Percentiles rank a stretch among this genome's conserved stretches.
phyloP scores from a whole-genome alignment of 2,888 invertebrate species.

The Dynastes maya region DNA sequence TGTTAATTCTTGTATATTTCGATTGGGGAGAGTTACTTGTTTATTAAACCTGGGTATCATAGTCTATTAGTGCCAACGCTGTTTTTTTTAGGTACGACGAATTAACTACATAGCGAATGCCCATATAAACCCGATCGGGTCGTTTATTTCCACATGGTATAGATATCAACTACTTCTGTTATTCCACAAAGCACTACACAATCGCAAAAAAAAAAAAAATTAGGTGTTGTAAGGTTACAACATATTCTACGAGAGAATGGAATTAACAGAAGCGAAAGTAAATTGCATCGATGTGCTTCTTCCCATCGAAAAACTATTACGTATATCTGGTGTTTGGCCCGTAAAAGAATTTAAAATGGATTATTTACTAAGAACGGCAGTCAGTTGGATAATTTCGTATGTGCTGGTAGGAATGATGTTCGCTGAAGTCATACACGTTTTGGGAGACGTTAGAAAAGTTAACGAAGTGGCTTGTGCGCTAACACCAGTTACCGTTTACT shows the following conservation, averaged over 20 bases:
- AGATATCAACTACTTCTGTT: too few relatives aligned
- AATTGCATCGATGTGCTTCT: constrained; percentile 24
- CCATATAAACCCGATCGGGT: too few relatives aligned
- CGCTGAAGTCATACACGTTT: constrained; percentile 15
- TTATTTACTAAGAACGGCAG: background rate
- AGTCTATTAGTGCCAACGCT: too few relatives aligned
- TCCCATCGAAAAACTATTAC: constrained; percentile 27
- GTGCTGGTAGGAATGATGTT: constrained; percentile 1
- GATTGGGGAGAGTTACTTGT: too few relatives aligned
- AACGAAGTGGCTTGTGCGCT: constrained; percentile 29
- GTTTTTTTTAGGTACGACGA: too few relatives aligned
- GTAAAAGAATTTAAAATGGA: constrained; percentile 1
- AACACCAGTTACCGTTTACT: constrained; percentile 5
- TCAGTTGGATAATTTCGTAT: constrained; percentile 21
- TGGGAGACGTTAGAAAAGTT: constrained; percentile 32
- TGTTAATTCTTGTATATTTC: too few relatives aligned
- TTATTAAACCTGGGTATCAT: too few relatives aligned
- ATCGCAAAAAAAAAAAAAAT: too few relatives aligned
- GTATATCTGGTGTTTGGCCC: constrained; percentile 31
- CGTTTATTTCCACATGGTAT: too few relatives aligned
- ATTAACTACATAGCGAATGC: too few relatives aligned
- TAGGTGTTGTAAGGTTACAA: background rate
- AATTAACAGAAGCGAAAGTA: background rate
- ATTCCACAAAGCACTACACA: too few relatives aligned
- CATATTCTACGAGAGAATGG: background rate